Conservation (phyloP, 1,140 invertebrate species). For the Lepeophtheirus salmonis region DNA sequence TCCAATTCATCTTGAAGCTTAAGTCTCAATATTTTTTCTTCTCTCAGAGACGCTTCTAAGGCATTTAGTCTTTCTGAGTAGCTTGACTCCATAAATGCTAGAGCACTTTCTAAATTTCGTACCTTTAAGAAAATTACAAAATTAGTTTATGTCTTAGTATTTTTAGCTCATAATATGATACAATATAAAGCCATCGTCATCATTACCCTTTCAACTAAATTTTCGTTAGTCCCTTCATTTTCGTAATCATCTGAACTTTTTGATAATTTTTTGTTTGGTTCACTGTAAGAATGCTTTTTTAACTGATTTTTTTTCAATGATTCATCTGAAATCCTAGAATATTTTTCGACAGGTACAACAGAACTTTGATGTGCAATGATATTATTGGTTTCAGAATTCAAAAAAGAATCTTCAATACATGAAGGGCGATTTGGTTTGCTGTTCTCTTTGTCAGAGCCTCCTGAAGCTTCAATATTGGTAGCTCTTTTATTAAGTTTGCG, state of each 20-base stretch:
- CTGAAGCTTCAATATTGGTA: not conserved
- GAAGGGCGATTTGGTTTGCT: not conserved
- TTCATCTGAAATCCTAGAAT: not conserved
- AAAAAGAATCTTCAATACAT: no score
- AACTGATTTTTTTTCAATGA: not conserved
- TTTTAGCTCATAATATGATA: not conserved
- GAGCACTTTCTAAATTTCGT: not conserved
- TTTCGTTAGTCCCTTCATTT: not conserved
- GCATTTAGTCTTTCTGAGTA: not conserved
- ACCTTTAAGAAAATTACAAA: not conserved
- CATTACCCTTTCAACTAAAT: not conserved
- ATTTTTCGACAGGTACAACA: not conserved
- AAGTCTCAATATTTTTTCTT: not conserved
- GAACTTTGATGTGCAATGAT: no score
- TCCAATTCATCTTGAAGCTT: not conserved
- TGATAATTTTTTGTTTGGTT: no score
- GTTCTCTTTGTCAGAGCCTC: not conserved
- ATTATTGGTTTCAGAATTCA: not conserved
- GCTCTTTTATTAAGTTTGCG: not conserved
- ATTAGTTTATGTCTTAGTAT: not conserved
- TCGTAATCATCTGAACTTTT: not conserved
- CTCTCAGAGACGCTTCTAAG: not conserved
- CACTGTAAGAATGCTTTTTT: no score
- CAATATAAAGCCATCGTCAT: not conserved
- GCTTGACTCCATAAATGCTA: no score